A percentile compares a stretch with the other conserved stretches of the same genome.
Conservation (phyloP, 2,113 vertebrate species). For the Bolborhynchus lineola region DNA sequence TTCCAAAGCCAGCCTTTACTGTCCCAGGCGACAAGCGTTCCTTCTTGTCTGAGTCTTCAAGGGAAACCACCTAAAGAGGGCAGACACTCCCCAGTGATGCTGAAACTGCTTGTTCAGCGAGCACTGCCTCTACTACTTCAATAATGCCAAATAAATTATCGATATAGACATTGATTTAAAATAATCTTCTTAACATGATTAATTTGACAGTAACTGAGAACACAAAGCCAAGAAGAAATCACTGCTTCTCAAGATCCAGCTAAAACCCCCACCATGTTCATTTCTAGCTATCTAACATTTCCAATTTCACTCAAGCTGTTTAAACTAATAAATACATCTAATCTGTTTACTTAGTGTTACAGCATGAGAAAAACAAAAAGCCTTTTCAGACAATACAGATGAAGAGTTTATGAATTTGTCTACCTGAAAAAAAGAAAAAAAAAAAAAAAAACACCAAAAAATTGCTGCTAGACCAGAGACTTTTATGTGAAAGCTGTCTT, state of each 20-base stretch:
- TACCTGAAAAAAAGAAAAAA: neutral
- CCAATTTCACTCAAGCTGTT: slow-evolving; percentile 31
- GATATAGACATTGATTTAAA: slow-evolving; percentile 37
- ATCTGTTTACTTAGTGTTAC: slow-evolving; percentile 71
- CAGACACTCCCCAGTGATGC: slow-evolving; percentile 20
- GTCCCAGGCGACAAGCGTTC: neutral
- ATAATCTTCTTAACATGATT: slow-evolving; percentile 61
- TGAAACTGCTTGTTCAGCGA: neutral
- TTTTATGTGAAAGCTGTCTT: neutral
- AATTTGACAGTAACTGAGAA: slow-evolving; percentile 53
- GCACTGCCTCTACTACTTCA: neutral
- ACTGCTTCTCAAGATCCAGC: slow-evolving; percentile 42
- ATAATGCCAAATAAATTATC: slow-evolving; percentile 12
- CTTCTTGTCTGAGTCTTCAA: neutral
- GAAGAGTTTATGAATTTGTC: slow-evolving; percentile 56
- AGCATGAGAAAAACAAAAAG: slow-evolving; percentile 28
- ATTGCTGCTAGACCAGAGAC: neutral
- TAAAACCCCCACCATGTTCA: neutral
- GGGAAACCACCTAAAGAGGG: slow-evolving; percentile 53
- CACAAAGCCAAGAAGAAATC: slow-evolving; percentile 67
- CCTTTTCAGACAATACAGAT: slow-evolving; percentile 74
- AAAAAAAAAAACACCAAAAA: neutral
- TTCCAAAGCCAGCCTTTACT: neutral
- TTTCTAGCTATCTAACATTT: slow-evolving; percentile 28
- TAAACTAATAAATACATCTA: slow-evolving; percentile 47